Conservation (phyloP, 2,888 invertebrate genomes). For the Tachina grossa region DNA sequence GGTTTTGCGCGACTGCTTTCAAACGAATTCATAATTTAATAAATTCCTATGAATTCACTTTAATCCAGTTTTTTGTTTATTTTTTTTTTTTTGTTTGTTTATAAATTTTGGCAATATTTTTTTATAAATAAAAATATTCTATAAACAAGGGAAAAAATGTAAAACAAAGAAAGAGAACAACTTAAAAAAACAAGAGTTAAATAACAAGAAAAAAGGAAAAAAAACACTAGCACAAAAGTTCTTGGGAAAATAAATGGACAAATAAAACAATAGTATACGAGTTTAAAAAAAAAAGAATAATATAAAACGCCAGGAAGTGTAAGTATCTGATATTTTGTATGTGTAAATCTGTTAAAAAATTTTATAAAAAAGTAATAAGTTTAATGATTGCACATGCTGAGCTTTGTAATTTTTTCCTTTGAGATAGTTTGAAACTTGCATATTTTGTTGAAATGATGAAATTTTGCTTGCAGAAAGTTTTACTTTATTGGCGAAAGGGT, state of each 20-base stretch:
- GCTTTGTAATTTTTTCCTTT: no score
- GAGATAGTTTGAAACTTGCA: no score
- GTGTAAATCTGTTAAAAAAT: no score
- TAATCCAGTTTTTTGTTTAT: conserved; percentile 22
- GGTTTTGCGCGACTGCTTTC: conserved; percentile 19
- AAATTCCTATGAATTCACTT: conserved; percentile 46
- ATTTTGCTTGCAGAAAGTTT: no score
- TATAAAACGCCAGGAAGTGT: no score
- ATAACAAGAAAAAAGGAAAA: conserved; percentile 39
- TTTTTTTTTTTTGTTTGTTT: neutral
- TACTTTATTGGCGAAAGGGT: no score
- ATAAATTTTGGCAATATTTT: conserved; percentile 38
- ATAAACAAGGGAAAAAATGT: neutral
- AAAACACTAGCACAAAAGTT: conserved; percentile 54
- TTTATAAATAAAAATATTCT: conserved; percentile 4
- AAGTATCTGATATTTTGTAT: no score
- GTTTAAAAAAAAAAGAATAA: neutral
- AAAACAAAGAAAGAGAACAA: conserved; percentile 15
- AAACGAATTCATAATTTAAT: conserved; percentile 27
- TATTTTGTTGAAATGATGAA: no score
- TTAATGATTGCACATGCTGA: no score
- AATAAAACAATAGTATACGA: neutral
- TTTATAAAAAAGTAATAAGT: no score
- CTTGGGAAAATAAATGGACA: conserved; percentile 44
- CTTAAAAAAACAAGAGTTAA: conserved; percentile 43